Evolutionary conservation across 2,888 invertebrate genomes (phyloP), one percentile per base, ranked within the genome.

Genomic region (Drosophila pullipes): DNA sequence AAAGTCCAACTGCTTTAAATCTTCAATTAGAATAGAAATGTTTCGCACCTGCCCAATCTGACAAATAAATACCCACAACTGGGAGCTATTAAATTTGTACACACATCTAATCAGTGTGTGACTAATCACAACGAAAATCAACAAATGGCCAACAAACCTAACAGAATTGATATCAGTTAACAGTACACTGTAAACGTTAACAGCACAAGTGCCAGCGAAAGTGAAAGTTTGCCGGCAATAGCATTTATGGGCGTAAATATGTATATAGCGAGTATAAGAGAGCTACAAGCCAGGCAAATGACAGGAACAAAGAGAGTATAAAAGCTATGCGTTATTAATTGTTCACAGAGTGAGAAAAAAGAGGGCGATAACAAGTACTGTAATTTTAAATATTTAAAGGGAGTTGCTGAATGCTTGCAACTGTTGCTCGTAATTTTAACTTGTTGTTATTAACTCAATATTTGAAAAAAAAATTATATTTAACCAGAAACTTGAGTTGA

Each of bases 191-290:
- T 70, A 66, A 63, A 33, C 10, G 28, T 41, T 62, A 66, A 74
- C 65, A 66, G 70, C 31, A 18, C 4, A 28, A 41, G 22, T 39
- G 47, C 11, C 10, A 68, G 31, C 25, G 69, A 82, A 80, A 80
- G 80, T 75, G 66, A 82, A 71, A 74, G 80, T 80, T 53, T 55
- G 53, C 81, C 81, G 78, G 63, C 73, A 73, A 61, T 61, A 49
- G 28, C 58, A 58, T 50, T 63, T 71, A 60, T 9, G 16, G 25
- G 9, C 25, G 25, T 47, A 47, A 25, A 47, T 47, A 55, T 28
- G 28, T 28, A 9, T 61, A 58, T 64, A n/a, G 49, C 49, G 54
- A 54, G 71, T 82, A 78, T 81, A 82, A 81, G 79, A 80, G 78
- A 76, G 44, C 62, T 35, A 35, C 50, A 35, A 39, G 35, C 31